phyloP scores from a whole-genome alignment of 2,113 vertebrate species.

The Ceyx melanurus region DNA sequence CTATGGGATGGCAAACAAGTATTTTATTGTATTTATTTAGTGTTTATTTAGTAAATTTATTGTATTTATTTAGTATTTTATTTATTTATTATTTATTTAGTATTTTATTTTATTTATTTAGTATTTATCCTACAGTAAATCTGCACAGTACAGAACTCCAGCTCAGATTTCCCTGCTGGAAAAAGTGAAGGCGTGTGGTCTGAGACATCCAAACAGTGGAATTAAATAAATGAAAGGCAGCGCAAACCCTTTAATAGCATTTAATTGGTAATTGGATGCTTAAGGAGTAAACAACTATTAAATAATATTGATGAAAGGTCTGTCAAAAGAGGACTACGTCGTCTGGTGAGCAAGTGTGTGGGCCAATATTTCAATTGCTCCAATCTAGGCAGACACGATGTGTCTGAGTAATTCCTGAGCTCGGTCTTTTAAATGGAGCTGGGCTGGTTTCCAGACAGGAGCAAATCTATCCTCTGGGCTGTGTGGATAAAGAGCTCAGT shows the following conservation, averaged over 20 bases:
- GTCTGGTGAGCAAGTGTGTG: neutral
- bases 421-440: slow-evolving; percentile 48
- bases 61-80: too few species aligned
- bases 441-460: slow-evolving; percentile 62
- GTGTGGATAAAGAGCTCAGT: slow-evolving; percentile 8
- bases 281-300: slow-evolving; percentile 37
- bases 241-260: slow-evolving; percentile 24
- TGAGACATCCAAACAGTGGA: neutral
- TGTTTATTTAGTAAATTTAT: too few species aligned
- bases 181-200: neutral
- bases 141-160: neutral
- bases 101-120: too few species aligned
- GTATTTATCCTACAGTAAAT: too few species aligned
- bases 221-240: slow-evolving; percentile 16
- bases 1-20: too few species aligned
- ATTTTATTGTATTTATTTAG: too few species aligned
- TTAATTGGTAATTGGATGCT: slow-evolving; percentile 27
- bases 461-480: slow-evolving; percentile 48
- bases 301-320: slow-evolving; percentile 31
- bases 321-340: slow-evolving; percentile 27
- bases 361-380: slow-evolving; percentile 43
- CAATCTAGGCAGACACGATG: neutral
- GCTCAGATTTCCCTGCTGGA: neutral
- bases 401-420: slow-evolving; percentile 56
- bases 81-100: too few species aligned